Conservation (phyloP, 2,113 vertebrate species). For the Dascyllus trimaculatus region DNA sequence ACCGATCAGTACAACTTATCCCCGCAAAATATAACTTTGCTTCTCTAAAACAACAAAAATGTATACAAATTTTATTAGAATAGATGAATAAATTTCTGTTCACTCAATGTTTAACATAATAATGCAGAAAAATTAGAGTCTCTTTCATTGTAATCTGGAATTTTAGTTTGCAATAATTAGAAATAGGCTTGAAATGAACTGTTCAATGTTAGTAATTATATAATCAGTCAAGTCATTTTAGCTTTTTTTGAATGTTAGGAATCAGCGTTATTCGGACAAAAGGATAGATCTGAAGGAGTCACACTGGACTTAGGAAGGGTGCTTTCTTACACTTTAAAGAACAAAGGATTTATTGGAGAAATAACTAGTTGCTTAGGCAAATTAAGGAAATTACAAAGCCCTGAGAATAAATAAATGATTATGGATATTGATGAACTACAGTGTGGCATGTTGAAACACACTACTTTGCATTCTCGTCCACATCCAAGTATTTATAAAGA, state of each 20-base stretch:
- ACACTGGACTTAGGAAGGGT: not conserved
- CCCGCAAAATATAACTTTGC: too few relatives aligned
- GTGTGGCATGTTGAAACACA: not conserved
- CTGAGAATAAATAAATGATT: not conserved
- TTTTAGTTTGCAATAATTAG: not conserved
- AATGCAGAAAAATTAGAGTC: too few relatives aligned
- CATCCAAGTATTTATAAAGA: not conserved
- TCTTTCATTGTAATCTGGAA: too few relatives aligned
- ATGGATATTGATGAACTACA: conserved; percentile 5
- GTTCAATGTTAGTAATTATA: not conserved
- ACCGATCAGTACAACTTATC: too few relatives aligned
- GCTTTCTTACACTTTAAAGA: not conserved
- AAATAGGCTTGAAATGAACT: not conserved
- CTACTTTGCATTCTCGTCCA: not conserved
- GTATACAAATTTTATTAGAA: too few relatives aligned
- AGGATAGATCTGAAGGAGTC: not conserved
- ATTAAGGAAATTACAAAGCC: not conserved
- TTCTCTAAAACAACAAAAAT: too few relatives aligned
- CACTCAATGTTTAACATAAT: too few relatives aligned
- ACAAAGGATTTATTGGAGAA: not conserved
- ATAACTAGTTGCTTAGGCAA: not conserved
- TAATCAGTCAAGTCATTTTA: not conserved
- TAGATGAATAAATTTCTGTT: too few relatives aligned
- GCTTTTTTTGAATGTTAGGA: not conserved
- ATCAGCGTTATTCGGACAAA: not conserved